Base-by-base conservation (phyloP, 2,888 invertebrate species). In the Dolomedes plantarius region DNA sequence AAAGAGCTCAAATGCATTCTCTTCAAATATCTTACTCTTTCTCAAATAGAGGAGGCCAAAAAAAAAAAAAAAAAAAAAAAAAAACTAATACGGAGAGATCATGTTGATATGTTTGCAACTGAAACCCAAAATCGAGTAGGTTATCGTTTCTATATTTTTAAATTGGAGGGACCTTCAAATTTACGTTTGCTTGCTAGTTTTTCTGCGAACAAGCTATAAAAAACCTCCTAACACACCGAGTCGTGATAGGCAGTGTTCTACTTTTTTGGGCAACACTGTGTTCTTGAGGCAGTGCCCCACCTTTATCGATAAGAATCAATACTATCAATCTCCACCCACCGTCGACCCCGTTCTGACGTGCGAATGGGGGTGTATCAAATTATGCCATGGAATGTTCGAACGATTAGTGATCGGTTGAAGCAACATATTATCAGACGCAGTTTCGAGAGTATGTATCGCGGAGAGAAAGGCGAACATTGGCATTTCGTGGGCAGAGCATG, bases 311-410 rank as follows among this genome's bases (percentile, higher is more conserved):
- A 65, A 31, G 16, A 32, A 65, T 65, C 65, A 65, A 29, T 65
- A 23, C 19, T 29, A 65, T 65, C 29, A 65, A 65, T 65, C 65
- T 31, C 65, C 65, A 31, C 65, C 65, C 32, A 65, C 65, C 65
- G n/a, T 65, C 31, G 65, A 65, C 65, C 31, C 32, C 31, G 29
- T 29, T 32, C n/a, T 31, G 16, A 3, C 56, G 16, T 56, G 23
- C 5, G 56, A 56, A 56, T 56, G 56, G 56, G 56, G 56, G 56
- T 56, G 56, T 23, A 23, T 56, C 56, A 23, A 56, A 56, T 56
- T 56, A 56, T 56, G 13, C 56, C 11, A 5, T 23, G 56, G 56
- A 56, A 56, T 23, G 56, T 16, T 56, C 19, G 16, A 23, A 3
- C 23, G 56, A 56, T 56, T 16, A 16, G 13, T 16, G 16, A 46